Conservation (phyloP, 2,888 invertebrate species). For the Cryptus viduatorius region DNA sequence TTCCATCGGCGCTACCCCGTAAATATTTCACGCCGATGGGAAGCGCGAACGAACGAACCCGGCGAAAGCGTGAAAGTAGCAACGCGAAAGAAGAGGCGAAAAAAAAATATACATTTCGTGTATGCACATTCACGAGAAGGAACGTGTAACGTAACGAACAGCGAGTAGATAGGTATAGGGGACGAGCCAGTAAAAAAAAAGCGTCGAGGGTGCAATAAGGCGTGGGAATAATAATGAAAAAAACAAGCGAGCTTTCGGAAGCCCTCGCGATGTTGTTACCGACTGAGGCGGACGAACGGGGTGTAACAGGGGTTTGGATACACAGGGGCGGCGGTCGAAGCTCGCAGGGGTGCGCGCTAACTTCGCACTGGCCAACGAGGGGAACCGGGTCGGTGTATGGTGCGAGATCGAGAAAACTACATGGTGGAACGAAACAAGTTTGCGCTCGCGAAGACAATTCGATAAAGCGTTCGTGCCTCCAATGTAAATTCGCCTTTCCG, state of each 20-base stretch:
- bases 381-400: not conserved
- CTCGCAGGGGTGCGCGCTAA: not conserved
- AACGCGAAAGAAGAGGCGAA: conserved; percentile 30
- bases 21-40: conserved; percentile 62
- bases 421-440: conserved; percentile 68
- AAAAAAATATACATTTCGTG: conserved; percentile 13
- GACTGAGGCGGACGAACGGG: conserved; percentile 24
- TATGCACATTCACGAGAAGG: not conserved
- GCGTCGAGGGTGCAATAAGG: conserved; percentile 64
- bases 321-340: conserved; percentile 3
- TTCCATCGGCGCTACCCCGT: conserved; percentile 38
- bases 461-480: conserved; percentile 68
- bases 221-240: conserved; percentile 65
- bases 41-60: conserved; percentile 36
- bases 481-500: conserved; percentile 70
- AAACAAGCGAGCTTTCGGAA: conserved; percentile 33
- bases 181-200: conserved; percentile 20
- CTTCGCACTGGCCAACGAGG: not conserved
- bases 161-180: conserved; percentile 9
- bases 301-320: not conserved
- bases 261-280: conserved; percentile 21
- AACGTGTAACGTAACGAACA: not conserved
- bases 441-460: conserved; percentile 69
- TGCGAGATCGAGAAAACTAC: conserved; percentile 62
- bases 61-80: conserved; percentile 45